Evolutionary conservation across 2,797 vertebrate genomes (phyloP), one percentile per base, ranked within the genome.

Genomic region (Darevskia nairensis): DNA sequence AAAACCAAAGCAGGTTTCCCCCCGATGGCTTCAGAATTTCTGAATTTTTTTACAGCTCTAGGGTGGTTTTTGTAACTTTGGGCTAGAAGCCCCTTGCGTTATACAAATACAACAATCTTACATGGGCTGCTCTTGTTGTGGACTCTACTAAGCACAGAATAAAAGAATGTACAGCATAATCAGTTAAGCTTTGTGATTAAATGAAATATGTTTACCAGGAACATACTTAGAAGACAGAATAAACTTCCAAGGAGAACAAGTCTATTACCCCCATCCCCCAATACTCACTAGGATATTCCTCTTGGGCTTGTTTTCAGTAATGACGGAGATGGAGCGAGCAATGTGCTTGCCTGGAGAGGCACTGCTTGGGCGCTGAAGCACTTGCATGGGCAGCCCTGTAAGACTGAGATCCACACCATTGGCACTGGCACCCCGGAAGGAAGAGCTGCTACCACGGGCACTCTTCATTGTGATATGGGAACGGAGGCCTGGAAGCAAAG

Each of bases 281-380:
- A 10, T 17, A 94, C 98, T 97, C 95, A 99, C 99, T 97, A 91
- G 92, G 0, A 96, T 91, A 86, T 98, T 99, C 91, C 96, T 97
- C 85, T 96, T 95, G 8, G 97, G 91, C 7, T 98, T 97, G 0
- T 96, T 59, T 0, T 98, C 97, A 0, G 97, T 91, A 0, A 96
- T 97, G 85, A 97, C 95, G 0, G 98, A 98, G 95, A 98, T 39
- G 0, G 98, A 99, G n/a, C 98, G 98, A 0, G 97, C 94, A 81
- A 99, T 44, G 87, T 92, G 96, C 88, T 97, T 98, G 92, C 97
- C 94, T 0, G 97, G 91, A 0, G 97, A 97, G 0, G 98, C 98
- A 0, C 98, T 98, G 97, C 96, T 95, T 5, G 98, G 98, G 7
- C 98, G 97, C 21, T 94, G 97, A 76, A 92, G 95, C 78, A 98